phyloP scores from a whole-genome alignment of 2,888 invertebrate genomes.

The Sisyra terminalis region DNA sequence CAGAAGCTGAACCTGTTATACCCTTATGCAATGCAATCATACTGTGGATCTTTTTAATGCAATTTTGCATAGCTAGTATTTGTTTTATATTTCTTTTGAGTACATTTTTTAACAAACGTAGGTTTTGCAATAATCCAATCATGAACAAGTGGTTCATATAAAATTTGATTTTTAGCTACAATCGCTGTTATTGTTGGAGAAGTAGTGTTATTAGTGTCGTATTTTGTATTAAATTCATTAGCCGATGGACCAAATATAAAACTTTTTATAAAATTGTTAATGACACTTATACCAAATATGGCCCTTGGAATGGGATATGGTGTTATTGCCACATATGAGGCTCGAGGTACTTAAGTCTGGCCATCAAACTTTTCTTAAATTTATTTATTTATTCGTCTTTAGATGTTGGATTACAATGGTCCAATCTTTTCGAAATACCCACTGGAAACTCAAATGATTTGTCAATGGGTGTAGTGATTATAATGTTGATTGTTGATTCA shows the following conservation, averaged over 20 bases:
- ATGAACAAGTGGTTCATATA: not conserved
- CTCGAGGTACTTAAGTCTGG: constrained; percentile 17
- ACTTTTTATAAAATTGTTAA: not conserved
- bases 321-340: constrained; percentile 21
- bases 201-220: constrained; percentile 22
- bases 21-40: constrained; percentile 46
- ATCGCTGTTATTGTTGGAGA: constrained; percentile 22
- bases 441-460: constrained; percentile 18
- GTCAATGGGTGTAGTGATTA: constrained; percentile 23
- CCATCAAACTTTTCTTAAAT: not conserved
- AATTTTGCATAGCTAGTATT: constrained; percentile 54
- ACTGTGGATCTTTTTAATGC: constrained; percentile 47
- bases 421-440: constrained; percentile 24
- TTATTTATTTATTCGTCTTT: constrained; percentile 11
- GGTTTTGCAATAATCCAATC: constrained; percentile 15
- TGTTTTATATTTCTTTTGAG: constrained; percentile 64
- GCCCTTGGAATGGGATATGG: constrained; percentile 21
- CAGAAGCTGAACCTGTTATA: constrained; percentile 38
- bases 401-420: constrained; percentile 30
- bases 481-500: constrained; percentile 32
- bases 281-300: constrained; percentile 21
- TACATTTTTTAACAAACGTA: constrained; percentile 61
- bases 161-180: constrained; percentile 16
- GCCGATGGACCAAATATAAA: not conserved
- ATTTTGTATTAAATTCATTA: constrained; percentile 12